These are phyloP conservation scores for Euspilapteryx auroguttella DNA, from an alignment of 2,888 invertebrate genomes.

Conservation along the genomic window DNA sequence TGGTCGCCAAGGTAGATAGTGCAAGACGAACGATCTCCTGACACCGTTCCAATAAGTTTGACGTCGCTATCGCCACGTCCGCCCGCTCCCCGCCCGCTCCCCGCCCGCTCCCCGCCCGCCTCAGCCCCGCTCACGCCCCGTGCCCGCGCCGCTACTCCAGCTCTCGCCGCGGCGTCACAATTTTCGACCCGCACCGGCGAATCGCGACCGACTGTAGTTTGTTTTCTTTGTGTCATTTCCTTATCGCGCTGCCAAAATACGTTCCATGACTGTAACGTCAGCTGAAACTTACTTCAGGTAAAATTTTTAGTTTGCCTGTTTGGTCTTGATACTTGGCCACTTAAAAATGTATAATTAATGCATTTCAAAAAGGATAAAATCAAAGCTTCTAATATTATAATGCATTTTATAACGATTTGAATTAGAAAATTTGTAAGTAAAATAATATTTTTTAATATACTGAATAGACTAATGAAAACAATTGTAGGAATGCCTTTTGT, in stretches of 20 bases:
- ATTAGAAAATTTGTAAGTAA: no score
- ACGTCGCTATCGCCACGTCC: conserved; percentile 26
- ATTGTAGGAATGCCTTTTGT: no score
- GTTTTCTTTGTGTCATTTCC: conserved; percentile 61
- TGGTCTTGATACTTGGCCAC: conserved; percentile 24
- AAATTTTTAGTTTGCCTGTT: conserved; percentile 24
- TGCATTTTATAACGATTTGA: no score
- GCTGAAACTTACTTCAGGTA: conserved; percentile 52
- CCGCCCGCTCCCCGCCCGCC: conserved; percentile 11
- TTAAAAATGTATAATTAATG: conserved; percentile 6
- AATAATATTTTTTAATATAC: no score
- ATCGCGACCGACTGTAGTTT: conserved; percentile 44
- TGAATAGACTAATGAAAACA: no score
- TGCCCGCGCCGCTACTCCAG: no score
- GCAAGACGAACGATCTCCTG: conserved; percentile 36
- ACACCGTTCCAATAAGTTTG: conserved; percentile 52
- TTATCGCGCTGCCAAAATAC: conserved; percentile 61
- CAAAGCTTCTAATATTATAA: no score
- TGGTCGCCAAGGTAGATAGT: conserved; percentile 23
- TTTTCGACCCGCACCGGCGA: conserved; percentile 11
- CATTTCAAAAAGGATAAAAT: no score
- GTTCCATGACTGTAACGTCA: conserved; percentile 56
- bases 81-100: conserved; percentile 12
- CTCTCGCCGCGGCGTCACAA: conserved; percentile 18
- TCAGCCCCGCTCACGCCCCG: not conserved